Evolutionary conservation across 2,113 vertebrate genomes (phyloP).

Genomic region (Xiphophorus maculatus): DNA sequence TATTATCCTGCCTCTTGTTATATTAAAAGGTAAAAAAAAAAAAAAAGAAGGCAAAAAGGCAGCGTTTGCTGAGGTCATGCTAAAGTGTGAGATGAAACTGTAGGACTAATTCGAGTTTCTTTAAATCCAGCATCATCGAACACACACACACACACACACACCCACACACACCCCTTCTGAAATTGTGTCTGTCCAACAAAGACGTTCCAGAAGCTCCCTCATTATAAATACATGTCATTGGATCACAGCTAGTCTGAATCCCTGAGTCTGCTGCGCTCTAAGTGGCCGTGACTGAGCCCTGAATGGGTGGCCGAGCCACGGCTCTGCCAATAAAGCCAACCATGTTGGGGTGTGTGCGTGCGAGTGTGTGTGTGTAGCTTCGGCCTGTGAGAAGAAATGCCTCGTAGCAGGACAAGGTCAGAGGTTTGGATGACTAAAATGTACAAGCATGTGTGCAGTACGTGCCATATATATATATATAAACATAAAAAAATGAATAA

Average conservation of each 20-base stretch:
- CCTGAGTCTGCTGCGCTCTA: slow-evolving; percentile 79
- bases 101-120: slow-evolving; percentile 21
- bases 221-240: slow-evolving; percentile 83
- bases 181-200: slow-evolving; percentile 78
- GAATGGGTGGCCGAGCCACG: slow-evolving; percentile 79
- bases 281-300: slow-evolving; percentile 82
- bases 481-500: slow-evolving; percentile 5
- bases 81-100: neutral
- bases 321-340: slow-evolving; percentile 69
- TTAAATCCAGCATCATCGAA: slow-evolving; percentile 7
- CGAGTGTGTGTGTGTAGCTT: slow-evolving; percentile 40
- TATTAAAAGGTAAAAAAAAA: neutral
- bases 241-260: slow-evolving; percentile 80
- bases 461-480: too few species aligned
- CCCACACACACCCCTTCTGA: slow-evolving; percentile 49
- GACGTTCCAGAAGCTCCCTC: slow-evolving; percentile 75
- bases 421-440: slow-evolving; percentile 56
- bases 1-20: neutral
- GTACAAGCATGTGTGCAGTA: slow-evolving; percentile 13
- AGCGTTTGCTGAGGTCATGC: neutral
- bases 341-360: slow-evolving; percentile 43
- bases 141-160: slow-evolving; percentile 10
- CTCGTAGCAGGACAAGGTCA: slow-evolving; percentile 63
- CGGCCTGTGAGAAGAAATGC: slow-evolving; percentile 74
- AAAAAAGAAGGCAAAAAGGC: neutral